Percentiles rank a stretch among this genome's conserved stretches.
Conservation (phyloP, 1,140 invertebrate species). For the Macrotrachela quadricornifera region DNA sequence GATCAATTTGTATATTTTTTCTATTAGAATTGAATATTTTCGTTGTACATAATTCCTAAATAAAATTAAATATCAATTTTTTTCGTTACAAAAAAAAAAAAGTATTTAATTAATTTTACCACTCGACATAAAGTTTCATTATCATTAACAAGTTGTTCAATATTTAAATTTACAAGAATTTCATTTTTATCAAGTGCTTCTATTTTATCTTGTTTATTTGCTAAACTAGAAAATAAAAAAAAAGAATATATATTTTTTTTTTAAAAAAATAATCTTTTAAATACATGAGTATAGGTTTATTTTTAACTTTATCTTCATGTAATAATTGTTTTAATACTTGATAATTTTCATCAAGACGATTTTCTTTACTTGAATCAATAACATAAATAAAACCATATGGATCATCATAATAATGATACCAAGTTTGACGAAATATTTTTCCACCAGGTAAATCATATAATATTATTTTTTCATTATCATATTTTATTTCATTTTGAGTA, state of each 20-base stretch:
- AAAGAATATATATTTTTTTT: background rate
- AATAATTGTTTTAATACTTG: slow-evolving; percentile 46
- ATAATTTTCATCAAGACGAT: slow-evolving; percentile 52
- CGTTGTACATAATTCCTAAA: slow-evolving; percentile 30
- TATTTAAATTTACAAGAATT: slow-evolving; percentile 44
- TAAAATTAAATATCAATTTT: slow-evolving; percentile 19
- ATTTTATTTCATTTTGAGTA: too few species aligned
- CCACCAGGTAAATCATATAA: slow-evolving; percentile 71
- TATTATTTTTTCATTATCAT: slow-evolving; percentile 34
- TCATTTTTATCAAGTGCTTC: slow-evolving; percentile 54
- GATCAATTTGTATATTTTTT: slow-evolving; percentile 23
- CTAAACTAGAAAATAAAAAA: slow-evolving; percentile 33
- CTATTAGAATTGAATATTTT: slow-evolving; percentile 18
- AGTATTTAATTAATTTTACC: slow-evolving; percentile 33
- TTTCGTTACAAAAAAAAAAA: too few species aligned
- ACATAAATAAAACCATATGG: slow-evolving; percentile 67
- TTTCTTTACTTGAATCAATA: slow-evolving; percentile 54
- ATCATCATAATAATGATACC: slow-evolving; percentile 64
- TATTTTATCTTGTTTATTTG: slow-evolving; percentile 53
- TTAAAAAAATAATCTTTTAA: slow-evolving; percentile 14
- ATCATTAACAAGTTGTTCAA: slow-evolving; percentile 48
- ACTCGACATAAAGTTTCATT: slow-evolving; percentile 50
- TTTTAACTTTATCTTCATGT: slow-evolving; percentile 48
- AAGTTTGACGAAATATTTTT: slow-evolving; percentile 58
- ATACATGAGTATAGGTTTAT: slow-evolving; percentile 51